Evolutionary conservation across 2,888 invertebrate genomes (phyloP).

Genomic region (Aphodius granarius): DNA sequence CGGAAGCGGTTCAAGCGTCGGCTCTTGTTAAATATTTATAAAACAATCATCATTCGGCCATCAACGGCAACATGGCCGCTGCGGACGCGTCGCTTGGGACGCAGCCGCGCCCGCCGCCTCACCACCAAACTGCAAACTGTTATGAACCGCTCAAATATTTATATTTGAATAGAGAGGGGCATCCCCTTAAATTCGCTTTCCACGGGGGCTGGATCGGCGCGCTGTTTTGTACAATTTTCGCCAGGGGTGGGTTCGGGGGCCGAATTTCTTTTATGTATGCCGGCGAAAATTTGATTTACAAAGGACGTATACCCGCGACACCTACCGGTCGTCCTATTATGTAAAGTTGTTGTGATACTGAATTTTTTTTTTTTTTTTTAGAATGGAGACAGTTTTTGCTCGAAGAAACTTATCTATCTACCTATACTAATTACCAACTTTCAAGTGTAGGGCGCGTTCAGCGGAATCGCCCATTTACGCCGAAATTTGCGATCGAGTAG

Average conservation of each 20-base stretch:
- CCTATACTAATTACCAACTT: too few relatives aligned
- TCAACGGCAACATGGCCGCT: constrained; percentile 54
- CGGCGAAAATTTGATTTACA: constrained; percentile 7
- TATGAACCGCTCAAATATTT: constrained; percentile 56
- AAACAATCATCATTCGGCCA: constrained; percentile 58
- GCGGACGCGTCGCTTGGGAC: constrained; percentile 44
- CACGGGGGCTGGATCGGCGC: constrained; percentile 27
- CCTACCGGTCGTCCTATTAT: not conserved
- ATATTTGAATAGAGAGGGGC: constrained; percentile 53
- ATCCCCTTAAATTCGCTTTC: constrained; percentile 55
- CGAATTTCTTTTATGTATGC: not conserved
- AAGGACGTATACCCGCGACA: not conserved
- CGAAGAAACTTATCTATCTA: too few relatives aligned
- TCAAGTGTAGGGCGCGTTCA: too few relatives aligned
- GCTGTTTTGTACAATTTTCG: not conserved
- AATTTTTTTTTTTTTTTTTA: too few relatives aligned
- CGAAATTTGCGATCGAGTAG: too few relatives aligned
- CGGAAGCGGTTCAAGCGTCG: constrained; percentile 45
- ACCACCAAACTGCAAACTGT: constrained; percentile 52
- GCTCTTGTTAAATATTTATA: constrained; percentile 54
- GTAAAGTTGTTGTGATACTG: not conserved
- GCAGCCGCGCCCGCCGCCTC: constrained; percentile 28
- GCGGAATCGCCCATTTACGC: too few relatives aligned
- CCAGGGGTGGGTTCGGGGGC: constrained; percentile 8
- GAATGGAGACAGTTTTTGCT: too few relatives aligned